Evolutionary conservation across 2,797 vertebrate genomes (phyloP).

Genomic region (Muraenolepis orangiensis): DNA sequence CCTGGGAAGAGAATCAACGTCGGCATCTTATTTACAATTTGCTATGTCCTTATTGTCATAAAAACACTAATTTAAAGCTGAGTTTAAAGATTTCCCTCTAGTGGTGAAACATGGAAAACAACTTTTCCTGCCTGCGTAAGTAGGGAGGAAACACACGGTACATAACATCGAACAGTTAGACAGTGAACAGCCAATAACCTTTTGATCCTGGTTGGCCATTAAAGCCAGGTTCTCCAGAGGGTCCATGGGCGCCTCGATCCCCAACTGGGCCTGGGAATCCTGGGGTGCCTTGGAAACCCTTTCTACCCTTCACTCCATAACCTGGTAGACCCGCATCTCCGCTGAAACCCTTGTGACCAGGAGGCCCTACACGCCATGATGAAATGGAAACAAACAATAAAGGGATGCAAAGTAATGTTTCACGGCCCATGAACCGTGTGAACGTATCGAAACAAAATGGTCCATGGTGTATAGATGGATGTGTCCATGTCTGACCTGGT

Average conservation of each 20-base stretch:
- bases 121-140: neutral
- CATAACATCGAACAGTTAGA: neutral
- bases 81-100: neutral
- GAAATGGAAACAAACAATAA: neutral
- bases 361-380: constrained; percentile 34
- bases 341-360: constrained; percentile 47
- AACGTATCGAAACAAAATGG: neutral
- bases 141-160: neutral
- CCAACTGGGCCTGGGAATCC: constrained; percentile 42
- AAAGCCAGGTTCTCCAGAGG: constrained; percentile 45
- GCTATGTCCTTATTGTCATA: too few relatives aligned
- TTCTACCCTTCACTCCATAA: constrained; percentile 38
- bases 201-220: constrained; percentile 47
- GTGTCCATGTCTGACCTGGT: constrained; percentile 35
- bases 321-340: constrained; percentile 51
- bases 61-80: neutral
- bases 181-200: constrained; percentile 39
- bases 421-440: neutral
- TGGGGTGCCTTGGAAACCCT: constrained; percentile 49
- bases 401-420: neutral
- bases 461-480: neutral
- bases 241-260: constrained; percentile 38
- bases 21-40: neutral
- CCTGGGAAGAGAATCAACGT: constrained; percentile 29
- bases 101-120: neutral